Conservation (phyloP, 1,140 invertebrate species). For the Drosophila pseudoobscura region DNA sequence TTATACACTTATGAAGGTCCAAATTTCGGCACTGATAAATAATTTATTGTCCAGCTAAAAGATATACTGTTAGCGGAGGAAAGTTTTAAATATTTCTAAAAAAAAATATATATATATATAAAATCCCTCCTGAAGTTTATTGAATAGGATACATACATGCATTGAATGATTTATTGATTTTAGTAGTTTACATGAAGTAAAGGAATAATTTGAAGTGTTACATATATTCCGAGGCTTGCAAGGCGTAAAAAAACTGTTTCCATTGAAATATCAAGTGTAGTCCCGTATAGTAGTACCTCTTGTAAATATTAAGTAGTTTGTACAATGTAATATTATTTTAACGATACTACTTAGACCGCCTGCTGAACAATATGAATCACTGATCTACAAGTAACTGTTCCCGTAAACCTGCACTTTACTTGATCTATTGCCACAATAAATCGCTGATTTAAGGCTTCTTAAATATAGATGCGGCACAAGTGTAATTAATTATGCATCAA, state of each 20-base stretch:
- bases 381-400: too few relatives aligned
- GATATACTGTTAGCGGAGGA: neutral
- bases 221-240: too few relatives aligned
- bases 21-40: neutral
- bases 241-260: too few relatives aligned
- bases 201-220: too few relatives aligned
- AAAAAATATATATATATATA: too few relatives aligned
- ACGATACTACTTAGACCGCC: too few relatives aligned
- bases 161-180: too few relatives aligned
- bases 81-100: neutral
- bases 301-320: too few relatives aligned
- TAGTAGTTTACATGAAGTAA: too few relatives aligned
- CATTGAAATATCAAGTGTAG: neutral
- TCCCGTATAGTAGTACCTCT: too few relatives aligned
- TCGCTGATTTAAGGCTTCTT: constrained; percentile 22
- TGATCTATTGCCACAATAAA: constrained; percentile 19
- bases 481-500: constrained; percentile 28
- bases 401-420: constrained; percentile 1
- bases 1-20: neutral
- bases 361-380: neutral
- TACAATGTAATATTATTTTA: too few relatives aligned
- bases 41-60: constrained; percentile 28
- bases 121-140: neutral
- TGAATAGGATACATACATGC: neutral
- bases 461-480: constrained; percentile 9